Evolutionary conservation across 37 sponge, comb jelly and placozoan genomes (phyloP).

Genomic region (Beroe ovata): DNA sequence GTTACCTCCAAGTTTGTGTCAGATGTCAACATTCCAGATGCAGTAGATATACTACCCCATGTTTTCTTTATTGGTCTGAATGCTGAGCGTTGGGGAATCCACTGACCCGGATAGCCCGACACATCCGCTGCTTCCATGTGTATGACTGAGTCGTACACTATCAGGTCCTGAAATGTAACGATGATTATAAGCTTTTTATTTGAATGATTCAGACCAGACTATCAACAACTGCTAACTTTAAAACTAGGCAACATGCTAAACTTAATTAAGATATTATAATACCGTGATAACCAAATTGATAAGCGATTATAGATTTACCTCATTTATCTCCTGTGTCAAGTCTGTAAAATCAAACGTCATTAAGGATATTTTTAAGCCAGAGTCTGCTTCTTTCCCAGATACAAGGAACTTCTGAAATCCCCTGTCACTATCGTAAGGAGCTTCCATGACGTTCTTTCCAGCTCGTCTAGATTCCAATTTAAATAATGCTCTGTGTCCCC

Average conservation of each 20-base stretch:
- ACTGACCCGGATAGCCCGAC: not conserved
- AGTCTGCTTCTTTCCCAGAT: not conserved
- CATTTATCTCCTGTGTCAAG: not conserved
- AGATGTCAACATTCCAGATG: not conserved
- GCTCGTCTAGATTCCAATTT: not conserved
- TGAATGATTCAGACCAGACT: no score
- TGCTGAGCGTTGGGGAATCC: not conserved
- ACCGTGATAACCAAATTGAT: no score
- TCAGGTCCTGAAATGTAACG: conserved; percentile 6
- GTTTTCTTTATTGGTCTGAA: not conserved
- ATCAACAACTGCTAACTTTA: no score
- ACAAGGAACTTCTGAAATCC: not conserved
- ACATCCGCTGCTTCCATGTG: conserved; percentile 8
- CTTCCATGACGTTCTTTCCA: not conserved
- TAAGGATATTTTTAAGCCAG: conserved; percentile 17
- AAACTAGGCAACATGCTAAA: no score
- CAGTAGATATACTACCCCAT: not conserved
- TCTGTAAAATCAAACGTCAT: not conserved
- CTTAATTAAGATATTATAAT: no score
- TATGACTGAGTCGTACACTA: conserved; percentile 17
- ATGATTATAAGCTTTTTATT: no score
- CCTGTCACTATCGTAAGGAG: not conserved
- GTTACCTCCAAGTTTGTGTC: not conserved
- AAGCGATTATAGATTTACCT: conserved; percentile 22
- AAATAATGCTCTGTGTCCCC: not conserved